Base-by-base conservation (phyloP, 1,140 invertebrate genomes). In the Orius laevigatus region DNA sequence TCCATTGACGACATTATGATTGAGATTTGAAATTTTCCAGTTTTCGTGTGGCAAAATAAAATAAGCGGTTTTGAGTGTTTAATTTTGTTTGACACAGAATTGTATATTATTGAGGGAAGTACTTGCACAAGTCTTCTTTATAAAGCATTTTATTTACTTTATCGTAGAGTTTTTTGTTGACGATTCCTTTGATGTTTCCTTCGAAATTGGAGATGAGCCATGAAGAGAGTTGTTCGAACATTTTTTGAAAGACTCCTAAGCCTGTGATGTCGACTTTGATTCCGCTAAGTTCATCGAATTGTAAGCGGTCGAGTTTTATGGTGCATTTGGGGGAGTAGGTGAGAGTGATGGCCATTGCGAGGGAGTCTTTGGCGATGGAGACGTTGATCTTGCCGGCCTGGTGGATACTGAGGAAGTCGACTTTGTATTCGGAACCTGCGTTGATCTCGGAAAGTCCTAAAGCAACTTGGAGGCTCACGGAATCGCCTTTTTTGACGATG, bases 1-100 rank as follows among this genome's bases (percentile, higher is more conserved):
- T 48, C 63, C 8, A 60, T 92, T 1, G 64, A 78, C 1, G 75
- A 91, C 36, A 87, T 90, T 54, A 67, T 85, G 57, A 62, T 76
- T 33, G 69, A 75, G 55, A 60, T 71, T 59, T 58, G 52, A 59
- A 32, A 16, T 5, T 44, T 20, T 10, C 18, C 18, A 4, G 16
- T n/a, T 34, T 38, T 46, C 38, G 18, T 20, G 18, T 12, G 42
- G 9, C 18, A 19, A 12, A 44, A 8, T 34, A n/a, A 34, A 34
- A 34, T n/a, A n/a, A n/a, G n/a, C 6, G 33, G 33, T 8, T 34
- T 34, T 25, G 25, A 25, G 25, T 25, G 25, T 25, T 25, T 25
- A 25, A 4, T 25, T 25, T 25, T 25, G 25, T 25, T 25, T 25
- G 25, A 25, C 25, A 25, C n/a, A n/a, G n/a, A n/a, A n/a, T n/a